These are phyloP conservation scores for Oscheius myriophilus DNA, from an alignment of 2,888 invertebrate genomes.

Conservation along the genomic window DNA sequence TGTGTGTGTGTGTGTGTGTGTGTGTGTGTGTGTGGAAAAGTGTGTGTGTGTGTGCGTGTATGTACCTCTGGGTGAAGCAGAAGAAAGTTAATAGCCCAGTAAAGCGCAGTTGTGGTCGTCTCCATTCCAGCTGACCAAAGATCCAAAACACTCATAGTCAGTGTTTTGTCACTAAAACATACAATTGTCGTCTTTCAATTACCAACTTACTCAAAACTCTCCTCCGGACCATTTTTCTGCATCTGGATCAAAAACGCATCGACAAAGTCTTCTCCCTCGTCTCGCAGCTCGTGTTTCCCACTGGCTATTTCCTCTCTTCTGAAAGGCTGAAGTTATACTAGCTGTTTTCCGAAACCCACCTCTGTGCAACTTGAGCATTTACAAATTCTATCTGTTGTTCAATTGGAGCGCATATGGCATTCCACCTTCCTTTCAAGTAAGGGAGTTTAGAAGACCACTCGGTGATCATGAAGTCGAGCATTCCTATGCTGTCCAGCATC, in stretches of 20 bases:
- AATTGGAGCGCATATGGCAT: too few species aligned
- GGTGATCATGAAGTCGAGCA: too few species aligned
- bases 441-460: too few species aligned
- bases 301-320: constrained; percentile 8
- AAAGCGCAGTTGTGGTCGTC: constrained; percentile 49
- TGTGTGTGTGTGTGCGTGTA: too few species aligned
- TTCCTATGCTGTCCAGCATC: too few species aligned
- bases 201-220: background rate
- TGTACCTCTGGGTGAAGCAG: constrained; percentile 33
- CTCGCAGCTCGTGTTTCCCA: constrained; percentile 1
- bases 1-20: constrained; percentile 24
- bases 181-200: too few species aligned
- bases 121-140: constrained; percentile 57
- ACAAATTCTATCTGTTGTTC: too few species aligned
- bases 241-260: constrained; percentile 13
- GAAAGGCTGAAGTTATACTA: background rate
- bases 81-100: constrained; percentile 44
- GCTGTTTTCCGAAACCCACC: too few species aligned
- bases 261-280: constrained; percentile 24
- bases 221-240: background rate
- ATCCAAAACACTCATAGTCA: constrained; percentile 35
- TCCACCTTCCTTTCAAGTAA: too few species aligned
- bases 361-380: too few species aligned
- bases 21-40: too few species aligned
- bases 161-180: constrained; percentile 11